phyloP scores from a whole-genome alignment of 2,113 vertebrate genomes.

The Calidris pugnax region DNA sequence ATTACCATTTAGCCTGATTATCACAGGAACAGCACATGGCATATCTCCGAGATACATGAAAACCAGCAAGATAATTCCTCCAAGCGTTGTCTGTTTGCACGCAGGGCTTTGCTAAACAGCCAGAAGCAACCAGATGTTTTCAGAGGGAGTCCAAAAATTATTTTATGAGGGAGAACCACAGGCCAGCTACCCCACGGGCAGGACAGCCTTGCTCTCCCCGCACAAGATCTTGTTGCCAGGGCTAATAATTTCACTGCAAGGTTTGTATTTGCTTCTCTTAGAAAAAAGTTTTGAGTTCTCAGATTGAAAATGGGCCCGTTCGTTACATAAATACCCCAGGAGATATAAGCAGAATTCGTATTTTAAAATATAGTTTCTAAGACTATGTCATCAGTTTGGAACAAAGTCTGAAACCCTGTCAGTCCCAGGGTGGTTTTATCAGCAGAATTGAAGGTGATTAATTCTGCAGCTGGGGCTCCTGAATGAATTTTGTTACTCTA shows the following conservation, averaged over 20 bases:
- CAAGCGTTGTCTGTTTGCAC: background rate
- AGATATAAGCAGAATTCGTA: background rate
- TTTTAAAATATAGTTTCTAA: conserved; percentile 27
- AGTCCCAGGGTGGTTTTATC: conserved; percentile 54
- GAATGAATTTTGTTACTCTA: conserved; percentile 12
- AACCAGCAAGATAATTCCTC: background rate
- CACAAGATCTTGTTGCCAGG: background rate
- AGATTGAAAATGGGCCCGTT: background rate
- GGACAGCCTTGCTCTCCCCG: background rate
- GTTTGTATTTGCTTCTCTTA: background rate
- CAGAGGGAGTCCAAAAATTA: background rate
- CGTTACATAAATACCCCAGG: background rate
- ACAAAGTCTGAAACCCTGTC: conserved; percentile 34
- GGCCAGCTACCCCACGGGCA: background rate
- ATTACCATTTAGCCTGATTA: background rate
- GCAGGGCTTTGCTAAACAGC: background rate
- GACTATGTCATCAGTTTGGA: conserved; percentile 52
- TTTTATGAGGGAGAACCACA: background rate
- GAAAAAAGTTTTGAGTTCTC: background rate
- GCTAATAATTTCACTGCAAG: background rate
- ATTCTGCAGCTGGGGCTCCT: conserved; percentile 39
- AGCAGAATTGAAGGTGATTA: conserved; percentile 43
- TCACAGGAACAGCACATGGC: background rate
- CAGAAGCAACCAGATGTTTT: conserved; percentile 6
- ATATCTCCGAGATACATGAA: background rate